These are phyloP conservation scores for Oscheius sp. DNA, from an alignment of 2,888 invertebrate genomes.

Conservation along the genomic window DNA sequence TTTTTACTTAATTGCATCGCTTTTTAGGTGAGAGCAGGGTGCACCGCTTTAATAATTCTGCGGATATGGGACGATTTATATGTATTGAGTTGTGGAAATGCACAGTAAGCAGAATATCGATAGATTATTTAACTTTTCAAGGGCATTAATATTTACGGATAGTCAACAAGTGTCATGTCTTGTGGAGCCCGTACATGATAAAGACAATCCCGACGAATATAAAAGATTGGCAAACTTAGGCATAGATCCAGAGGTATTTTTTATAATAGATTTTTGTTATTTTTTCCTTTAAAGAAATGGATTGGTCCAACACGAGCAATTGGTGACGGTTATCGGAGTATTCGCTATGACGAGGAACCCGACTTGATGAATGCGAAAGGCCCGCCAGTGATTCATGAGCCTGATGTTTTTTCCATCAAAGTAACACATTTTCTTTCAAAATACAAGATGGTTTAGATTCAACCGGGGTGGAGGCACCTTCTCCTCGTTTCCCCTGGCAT, in stretches of 20 bases:
- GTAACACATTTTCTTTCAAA: slow-evolving; percentile 27
- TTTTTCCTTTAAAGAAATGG: slow-evolving; percentile 41
- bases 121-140: slow-evolving; percentile 19
- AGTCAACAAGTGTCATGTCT: slow-evolving; percentile 10
- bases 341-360: slow-evolving; percentile 46
- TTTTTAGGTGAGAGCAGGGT: slow-evolving; percentile 84
- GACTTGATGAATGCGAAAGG: slow-evolving; percentile 42
- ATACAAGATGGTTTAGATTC: slow-evolving; percentile 42
- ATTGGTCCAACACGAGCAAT: slow-evolving; percentile 54
- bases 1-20: slow-evolving; percentile 75
- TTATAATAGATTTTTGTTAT: neutral
- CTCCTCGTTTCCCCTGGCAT: slow-evolving; percentile 52
- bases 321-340: slow-evolving; percentile 54
- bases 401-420: slow-evolving; percentile 41
- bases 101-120: slow-evolving; percentile 40
- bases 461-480: slow-evolving; percentile 44
- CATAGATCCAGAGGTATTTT: slow-evolving; percentile 34
- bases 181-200: slow-evolving; percentile 36
- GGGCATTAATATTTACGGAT: slow-evolving; percentile 29
- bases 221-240: slow-evolving; percentile 22
- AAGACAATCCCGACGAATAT: slow-evolving; percentile 37
- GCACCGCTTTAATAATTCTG: slow-evolving; percentile 85
- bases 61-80: slow-evolving; percentile 84
- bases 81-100: slow-evolving; percentile 85
- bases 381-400: slow-evolving; percentile 46